phyloP scores from a whole-genome alignment of 35 echinoderm and acorn worm genomes.

The Nesometra sesokonis region DNA sequence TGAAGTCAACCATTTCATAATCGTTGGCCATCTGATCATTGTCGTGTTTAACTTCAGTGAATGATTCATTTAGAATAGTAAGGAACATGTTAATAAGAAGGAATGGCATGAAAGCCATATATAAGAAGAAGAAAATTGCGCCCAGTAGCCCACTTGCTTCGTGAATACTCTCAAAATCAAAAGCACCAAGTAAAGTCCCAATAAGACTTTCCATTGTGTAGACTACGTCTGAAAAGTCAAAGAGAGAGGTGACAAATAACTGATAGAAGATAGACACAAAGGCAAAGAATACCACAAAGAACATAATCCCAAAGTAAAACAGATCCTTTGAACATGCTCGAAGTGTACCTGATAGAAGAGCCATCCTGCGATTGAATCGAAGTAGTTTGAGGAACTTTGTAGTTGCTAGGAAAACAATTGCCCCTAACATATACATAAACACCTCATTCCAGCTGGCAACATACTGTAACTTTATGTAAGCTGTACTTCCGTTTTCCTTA shows the following conservation, averaged over 20 bases:
- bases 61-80: constrained; percentile 86
- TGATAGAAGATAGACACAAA: constrained; percentile 65
- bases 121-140: constrained; percentile 73
- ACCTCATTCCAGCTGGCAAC: constrained; percentile 95
- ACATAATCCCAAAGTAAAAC: constrained; percentile 83
- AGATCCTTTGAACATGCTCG: constrained; percentile 47
- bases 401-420: constrained; percentile 62
- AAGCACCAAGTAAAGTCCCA: constrained; percentile 65
- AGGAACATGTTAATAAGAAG: constrained; percentile 97
- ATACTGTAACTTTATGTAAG: constrained; percentile 89
- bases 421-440: constrained; percentile 66
- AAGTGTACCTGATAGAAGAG: constrained; percentile 73
- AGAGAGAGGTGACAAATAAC: constrained; percentile 34
- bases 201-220: constrained; percentile 71
- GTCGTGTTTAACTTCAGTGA: constrained; percentile 60
- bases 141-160: constrained; percentile 31
- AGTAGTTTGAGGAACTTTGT: constrained; percentile 85
- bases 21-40: constrained; percentile 65
- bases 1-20: constrained; percentile 91
- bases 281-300: constrained; percentile 75
- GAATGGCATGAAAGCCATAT: constrained; percentile 65
- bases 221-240: constrained; percentile 78
- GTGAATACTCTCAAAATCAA: constrained; percentile 38
- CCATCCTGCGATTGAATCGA: constrained; percentile 82
- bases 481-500: constrained; percentile 27